These are phyloP conservation scores for Amphiprion clarkii DNA, from an alignment of 2,797 vertebrate species.

Conservation along the genomic window DNA sequence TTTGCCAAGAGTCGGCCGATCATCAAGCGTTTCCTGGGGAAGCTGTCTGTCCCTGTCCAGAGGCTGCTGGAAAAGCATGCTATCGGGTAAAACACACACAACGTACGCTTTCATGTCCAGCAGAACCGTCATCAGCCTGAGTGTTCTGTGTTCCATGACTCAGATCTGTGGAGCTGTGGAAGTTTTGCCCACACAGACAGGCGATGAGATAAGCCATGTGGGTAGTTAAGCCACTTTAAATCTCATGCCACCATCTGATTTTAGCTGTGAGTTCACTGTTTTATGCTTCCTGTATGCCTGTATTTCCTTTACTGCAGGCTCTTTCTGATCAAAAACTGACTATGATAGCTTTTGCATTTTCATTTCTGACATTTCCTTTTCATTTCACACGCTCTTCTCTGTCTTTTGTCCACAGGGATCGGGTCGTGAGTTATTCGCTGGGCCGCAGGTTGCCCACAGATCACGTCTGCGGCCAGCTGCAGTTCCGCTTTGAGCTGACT, in stretches of 20 bases:
- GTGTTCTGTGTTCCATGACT: background rate
- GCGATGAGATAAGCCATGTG: background rate
- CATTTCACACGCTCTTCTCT: background rate
- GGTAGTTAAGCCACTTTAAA: conserved; percentile 8
- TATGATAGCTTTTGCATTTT: background rate
- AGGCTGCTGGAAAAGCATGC: conserved; percentile 97
- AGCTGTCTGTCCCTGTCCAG: conserved; percentile 96
- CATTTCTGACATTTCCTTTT: background rate
- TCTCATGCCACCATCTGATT: background rate
- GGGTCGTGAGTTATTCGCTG: conserved; percentile 94
- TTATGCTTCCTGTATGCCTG: too few species aligned
- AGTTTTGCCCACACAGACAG: background rate
- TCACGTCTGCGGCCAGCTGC: conserved; percentile 96
- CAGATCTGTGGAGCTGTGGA: background rate
- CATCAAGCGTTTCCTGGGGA: conserved; percentile 98
- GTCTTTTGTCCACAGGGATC: conserved; percentile 85
- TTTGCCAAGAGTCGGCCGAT: conserved; percentile 98
- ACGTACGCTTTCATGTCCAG: background rate
- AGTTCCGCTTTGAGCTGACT: conserved; percentile 97
- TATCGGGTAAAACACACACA: conserved; percentile 88
- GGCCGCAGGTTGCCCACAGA: conserved; percentile 95
- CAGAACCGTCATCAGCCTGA: background rate
- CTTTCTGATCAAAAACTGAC: background rate
- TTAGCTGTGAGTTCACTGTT: background rate
- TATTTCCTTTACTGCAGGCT: background rate